Evolutionary conservation across 35 echinoderm and acorn worm genomes (phyloP).

Genomic region (Apostichopus californicus): DNA sequence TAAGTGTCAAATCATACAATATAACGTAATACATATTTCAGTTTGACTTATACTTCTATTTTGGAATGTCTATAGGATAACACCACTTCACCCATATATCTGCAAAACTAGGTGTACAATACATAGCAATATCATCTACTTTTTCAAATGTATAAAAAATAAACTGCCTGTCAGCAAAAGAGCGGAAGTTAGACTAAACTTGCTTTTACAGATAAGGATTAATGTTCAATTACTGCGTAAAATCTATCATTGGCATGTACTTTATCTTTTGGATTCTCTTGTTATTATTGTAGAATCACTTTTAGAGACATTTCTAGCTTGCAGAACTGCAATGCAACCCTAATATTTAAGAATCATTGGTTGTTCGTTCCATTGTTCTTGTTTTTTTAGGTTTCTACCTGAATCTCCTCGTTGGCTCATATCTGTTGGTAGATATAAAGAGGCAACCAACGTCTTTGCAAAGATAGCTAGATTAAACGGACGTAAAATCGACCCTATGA

Average conservation of each 20-base stretch:
- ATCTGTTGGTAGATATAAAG: neutral
- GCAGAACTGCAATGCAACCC: no score
- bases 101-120: no score
- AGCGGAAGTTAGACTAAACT: no score
- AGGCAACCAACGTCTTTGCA: neutral
- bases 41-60: neutral
- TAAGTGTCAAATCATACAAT: neutral
- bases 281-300: neutral
- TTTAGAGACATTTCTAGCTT: neutral
- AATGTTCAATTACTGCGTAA: no score
- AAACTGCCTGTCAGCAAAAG: no score
- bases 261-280: no score
- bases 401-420: constrained; percentile 36
- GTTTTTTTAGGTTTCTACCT: neutral
- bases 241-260: no score
- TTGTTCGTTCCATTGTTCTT: neutral
- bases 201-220: no score
- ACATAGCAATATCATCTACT: no score
- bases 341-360: no score
- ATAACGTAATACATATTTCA: neutral
- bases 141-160: no score
- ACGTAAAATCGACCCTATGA: neutral
- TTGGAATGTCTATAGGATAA: neutral
- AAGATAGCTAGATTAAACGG: neutral
- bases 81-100: neutral